Base-by-base conservation (phyloP, 2,888 invertebrate species). In the Tanypteryx hageni region DNA sequence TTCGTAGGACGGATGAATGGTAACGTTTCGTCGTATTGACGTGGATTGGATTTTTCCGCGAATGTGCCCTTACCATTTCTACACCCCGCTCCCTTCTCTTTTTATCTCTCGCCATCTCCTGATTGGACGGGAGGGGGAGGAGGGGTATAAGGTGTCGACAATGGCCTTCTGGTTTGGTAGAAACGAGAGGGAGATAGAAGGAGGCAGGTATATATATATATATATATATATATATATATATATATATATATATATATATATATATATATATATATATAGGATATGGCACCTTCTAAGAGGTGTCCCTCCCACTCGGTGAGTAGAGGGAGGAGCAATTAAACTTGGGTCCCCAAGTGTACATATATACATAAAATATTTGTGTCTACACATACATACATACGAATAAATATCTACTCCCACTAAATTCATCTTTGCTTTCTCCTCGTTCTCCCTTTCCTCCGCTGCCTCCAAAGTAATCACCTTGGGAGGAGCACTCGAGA, bases 401-500 rank as follows among this genome's bases (percentile, higher is more conserved):
- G 44, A 44, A 44, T 5, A 44, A 44, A 44, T 44, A 44, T 44
- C 44, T 44, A 44, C 44, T 5, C 44, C 5, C 16, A n/a, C 4
- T 61, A 10, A 4, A 18, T 0, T 22, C 44, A 44, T 44, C 44
- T 44, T 44, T 44, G 3, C 44, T 44, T 5, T 5, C 44, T 44
- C 5, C n/a, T 76, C 76, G n/a, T 10, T 22, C 27, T 27, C 76
- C 13, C 76, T 76, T 27, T 76, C 7, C 44, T 44, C 44, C 44
- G 22, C 22, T 18, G 9, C 76, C 9, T 11, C 10, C 76, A 76
- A 5, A 64, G 64, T 64, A 64, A 64, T 64, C 76, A 22, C 76
- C 76, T 22, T 27, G n/a, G 76, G 76, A 76, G 22, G n/a, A 22
- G 76, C 76, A 76, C 76, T 76, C 76, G 76, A 76, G 27, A 76